Evolutionary conservation across 2,113 vertebrate genomes (phyloP).

Genomic region (Bostrychus sinensis): DNA sequence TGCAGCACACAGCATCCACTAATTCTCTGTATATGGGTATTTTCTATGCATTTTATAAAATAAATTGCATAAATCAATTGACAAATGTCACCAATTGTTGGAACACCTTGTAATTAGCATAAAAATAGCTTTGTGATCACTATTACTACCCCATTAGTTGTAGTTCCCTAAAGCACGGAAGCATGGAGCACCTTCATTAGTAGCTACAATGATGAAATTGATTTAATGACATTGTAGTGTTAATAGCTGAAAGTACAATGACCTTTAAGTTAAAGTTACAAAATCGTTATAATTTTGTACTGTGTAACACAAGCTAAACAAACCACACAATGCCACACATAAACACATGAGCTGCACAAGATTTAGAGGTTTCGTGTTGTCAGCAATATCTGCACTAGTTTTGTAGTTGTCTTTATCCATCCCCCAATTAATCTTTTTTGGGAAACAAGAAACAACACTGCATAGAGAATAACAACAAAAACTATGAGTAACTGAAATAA

Average conservation of each 20-base stretch:
- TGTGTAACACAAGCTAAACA: conserved; percentile 20
- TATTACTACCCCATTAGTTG: conserved; percentile 32
- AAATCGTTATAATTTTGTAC: conserved; percentile 17
- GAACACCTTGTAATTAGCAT: conserved; percentile 11
- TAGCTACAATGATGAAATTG: conserved; percentile 52
- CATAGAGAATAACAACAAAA: conserved; percentile 32
- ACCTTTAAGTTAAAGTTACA: conserved; percentile 24
- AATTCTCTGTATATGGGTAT: neutral
- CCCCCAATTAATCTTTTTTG: conserved; percentile 66
- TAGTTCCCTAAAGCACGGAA: conserved; percentile 37
- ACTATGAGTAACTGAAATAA: conserved; percentile 26
- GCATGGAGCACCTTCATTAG: conserved; percentile 44
- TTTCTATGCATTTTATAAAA: neutral
- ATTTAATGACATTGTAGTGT: conserved; percentile 57
- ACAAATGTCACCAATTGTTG: conserved; percentile 18
- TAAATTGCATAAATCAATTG: conserved; percentile 8
- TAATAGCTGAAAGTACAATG: conserved; percentile 33
- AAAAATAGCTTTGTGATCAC: conserved; percentile 8
- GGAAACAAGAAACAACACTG: conserved; percentile 51
- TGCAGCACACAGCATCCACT: neutral
- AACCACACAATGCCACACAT: conserved; percentile 5
- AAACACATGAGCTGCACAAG: neutral
- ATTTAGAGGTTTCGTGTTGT: conserved; percentile 42
- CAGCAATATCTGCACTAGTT: conserved; percentile 41
- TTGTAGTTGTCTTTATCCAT: conserved; percentile 32